Evolutionary conservation across 2,888 invertebrate genomes (phyloP).

Genomic region (Himalopsyche anomala): DNA sequence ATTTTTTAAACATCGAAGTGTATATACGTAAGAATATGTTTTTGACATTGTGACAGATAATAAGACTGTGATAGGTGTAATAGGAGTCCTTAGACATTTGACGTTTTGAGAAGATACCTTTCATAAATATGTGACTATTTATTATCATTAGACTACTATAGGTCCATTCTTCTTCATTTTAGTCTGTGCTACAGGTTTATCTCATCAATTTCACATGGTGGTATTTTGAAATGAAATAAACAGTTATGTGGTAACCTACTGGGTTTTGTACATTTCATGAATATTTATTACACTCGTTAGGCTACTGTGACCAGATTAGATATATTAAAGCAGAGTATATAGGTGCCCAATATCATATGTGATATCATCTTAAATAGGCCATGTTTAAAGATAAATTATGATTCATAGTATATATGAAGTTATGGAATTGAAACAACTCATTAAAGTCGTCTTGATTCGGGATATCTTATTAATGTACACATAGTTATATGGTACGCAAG

Average conservation of each 20-base stretch:
- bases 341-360: no score
- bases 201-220: not conserved
- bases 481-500: no score
- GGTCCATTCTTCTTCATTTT: not conserved
- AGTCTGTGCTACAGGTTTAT: not conserved
- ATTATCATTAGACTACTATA: not conserved
- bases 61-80: not conserved
- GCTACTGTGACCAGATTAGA: no score
- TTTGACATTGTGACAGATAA: constrained; percentile 28
- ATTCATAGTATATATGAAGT: no score
- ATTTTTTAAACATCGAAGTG: not conserved
- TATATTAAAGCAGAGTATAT: no score
- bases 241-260: not conserved
- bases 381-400: no score
- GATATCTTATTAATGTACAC: no score
- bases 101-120: not conserved
- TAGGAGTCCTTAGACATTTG: not conserved
- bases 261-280: not conserved
- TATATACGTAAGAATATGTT: constrained; percentile 18
- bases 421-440: no score
- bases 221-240: not conserved
- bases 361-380: no score
- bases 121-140: not conserved
- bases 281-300: not conserved
- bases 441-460: no score